phyloP scores from a whole-genome alignment of 2,113 vertebrate genomes.

The Amphilophus citrinellus region DNA sequence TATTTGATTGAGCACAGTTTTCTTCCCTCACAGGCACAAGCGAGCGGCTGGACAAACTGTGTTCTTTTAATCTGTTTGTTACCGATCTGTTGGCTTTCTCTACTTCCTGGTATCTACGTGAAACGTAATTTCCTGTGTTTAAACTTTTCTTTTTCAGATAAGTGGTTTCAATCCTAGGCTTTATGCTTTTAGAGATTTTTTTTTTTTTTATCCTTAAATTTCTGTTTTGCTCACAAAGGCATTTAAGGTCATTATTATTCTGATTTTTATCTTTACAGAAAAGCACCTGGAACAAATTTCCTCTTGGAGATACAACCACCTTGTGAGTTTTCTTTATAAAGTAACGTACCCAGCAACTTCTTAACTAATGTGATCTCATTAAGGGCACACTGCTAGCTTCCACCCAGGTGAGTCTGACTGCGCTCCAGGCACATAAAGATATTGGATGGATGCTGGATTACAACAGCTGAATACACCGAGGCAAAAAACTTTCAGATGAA shows the following conservation, averaged over 20 bases:
- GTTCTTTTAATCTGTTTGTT: conserved; percentile 6
- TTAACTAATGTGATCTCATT: conserved; percentile 43
- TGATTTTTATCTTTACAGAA: neutral
- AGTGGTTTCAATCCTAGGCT: conserved; percentile 36
- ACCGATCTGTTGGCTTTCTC: neutral
- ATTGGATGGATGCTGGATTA: conserved; percentile 41
- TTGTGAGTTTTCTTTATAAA: neutral
- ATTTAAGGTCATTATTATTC: neutral
- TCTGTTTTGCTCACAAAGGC: neutral
- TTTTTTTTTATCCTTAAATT: conserved; percentile 12
- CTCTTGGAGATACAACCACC: neutral
- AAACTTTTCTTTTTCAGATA: neutral
- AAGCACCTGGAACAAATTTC: neutral
- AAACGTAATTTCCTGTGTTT: conserved; percentile 37
- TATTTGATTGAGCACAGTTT: neutral
- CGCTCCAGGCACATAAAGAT: conserved; percentile 34
- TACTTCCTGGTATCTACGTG: neutral
- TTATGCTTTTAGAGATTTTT: neutral
- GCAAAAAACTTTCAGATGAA: conserved; percentile 36
- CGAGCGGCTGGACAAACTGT: neutral
- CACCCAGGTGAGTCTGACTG: conserved; percentile 5
- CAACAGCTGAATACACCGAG: conserved; percentile 42
- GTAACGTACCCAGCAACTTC: neutral
- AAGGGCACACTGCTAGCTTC: conserved; percentile 33
- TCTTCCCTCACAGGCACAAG: neutral